Base-by-base conservation (phyloP, 2,888 invertebrate species). In the Neoascia interrupta region DNA sequence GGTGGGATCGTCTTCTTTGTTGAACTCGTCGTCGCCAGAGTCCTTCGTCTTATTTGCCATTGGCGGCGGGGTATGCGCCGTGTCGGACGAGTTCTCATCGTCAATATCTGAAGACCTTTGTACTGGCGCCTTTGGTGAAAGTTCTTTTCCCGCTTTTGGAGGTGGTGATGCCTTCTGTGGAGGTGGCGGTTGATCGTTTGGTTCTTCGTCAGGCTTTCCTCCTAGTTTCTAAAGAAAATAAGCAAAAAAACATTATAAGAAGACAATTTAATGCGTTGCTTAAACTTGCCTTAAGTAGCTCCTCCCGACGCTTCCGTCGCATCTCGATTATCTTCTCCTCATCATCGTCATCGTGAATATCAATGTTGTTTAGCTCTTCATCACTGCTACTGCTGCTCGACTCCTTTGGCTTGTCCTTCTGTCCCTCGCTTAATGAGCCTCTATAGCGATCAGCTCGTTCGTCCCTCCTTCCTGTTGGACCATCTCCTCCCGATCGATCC, bases 291-390 rank as follows among this genome's bases (percentile, higher is more conserved):
- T 95, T 95, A 66, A 97, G 86, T 4, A 98, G 90, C 86, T 95
- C 96, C 87, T 97, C 96, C 36, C 98, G 91, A 85, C 96, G 94
- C 85, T 95, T 94, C 75, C 98, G 91, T 82, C 97, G 91, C 85
- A 92, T 92, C 86, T 97, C 96, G 86, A 98, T 98, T 83, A 97
- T 96, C 83, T 94, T 94, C 86, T 98, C 97, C 85, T 98, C 98
- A 83, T 96, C 96, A 87, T 97, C 97, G 74, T 96, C 97, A 81
- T 97, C 96, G 13, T 95, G 91, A 60, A 96, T 93, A 83, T 95
- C 93, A 66, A 94, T 91, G 84, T 94, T 92, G 53, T 86, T 88
- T 2, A 92, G 90, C 76, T 94, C 94, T 80, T 93, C 93, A 81
- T 93, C 94, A 21, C 92, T 93, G 2, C 92, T 93, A 11, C 79